Base-by-base conservation (phyloP, 2,113 vertebrate species). In the Hippocampus barbouri region DNA sequence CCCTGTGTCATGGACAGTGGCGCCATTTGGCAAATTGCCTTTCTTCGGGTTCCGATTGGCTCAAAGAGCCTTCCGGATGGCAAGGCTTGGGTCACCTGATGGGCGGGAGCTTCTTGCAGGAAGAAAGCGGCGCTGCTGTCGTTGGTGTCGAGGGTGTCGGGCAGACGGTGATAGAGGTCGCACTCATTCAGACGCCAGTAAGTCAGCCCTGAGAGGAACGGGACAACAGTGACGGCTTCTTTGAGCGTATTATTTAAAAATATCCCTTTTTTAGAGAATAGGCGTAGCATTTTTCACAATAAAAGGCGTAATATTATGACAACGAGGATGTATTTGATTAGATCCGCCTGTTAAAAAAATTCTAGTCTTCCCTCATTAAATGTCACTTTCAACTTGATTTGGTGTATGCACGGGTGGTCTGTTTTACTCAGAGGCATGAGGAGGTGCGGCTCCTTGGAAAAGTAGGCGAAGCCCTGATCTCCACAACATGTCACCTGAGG, bases 161-260 rank as follows among this genome's bases (percentile, higher is more conserved):
- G 97, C 74, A 97, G 91, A 18, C 93, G 89, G 51, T 75, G 90
- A 66, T 95, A 95, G 69, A 93, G 85, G 40, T 98, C 95, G 61
- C 85, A 93, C 77, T 97, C 96, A 53, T 95, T 93, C 81, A 94
- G 81, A 43, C 92, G 95, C 97, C 97, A 98, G 53, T 96, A 95
- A 0, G 94, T 94, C 71, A 97, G 88, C 30, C 96, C 97, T 99
- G 23, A 25, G 23, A 51, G 27, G 15, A 53, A 5, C 77, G 5
- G 69, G 21, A 18, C 3, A 1, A 16, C 25, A 60, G 30, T 9
- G 11, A 61, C 27, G 27, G 2, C 7, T 34, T 61, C 2, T 8
- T 34, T 30, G 2, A 3, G 30, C 30, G 30, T 5, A 34, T 34
- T 34, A 34, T 38, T 38, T 38, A 1, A 38, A 38, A 38, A 38